phyloP scores from a whole-genome alignment of 2,888 invertebrate species.

The Tanytarsus gracilentus region DNA sequence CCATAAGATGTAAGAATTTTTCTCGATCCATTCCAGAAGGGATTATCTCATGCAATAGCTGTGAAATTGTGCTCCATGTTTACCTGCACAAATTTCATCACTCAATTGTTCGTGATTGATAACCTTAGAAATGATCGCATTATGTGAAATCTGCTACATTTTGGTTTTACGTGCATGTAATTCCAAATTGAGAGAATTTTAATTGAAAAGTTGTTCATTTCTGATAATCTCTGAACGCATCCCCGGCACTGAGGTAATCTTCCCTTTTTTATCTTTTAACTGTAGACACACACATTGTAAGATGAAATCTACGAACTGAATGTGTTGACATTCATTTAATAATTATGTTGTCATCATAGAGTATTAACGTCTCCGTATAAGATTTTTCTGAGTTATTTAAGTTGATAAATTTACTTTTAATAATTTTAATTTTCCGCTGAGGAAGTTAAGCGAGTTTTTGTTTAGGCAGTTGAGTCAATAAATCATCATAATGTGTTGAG shows the following conservation, averaged over 20 bases:
- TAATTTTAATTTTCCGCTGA: background rate
- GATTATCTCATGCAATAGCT: constrained; percentile 6
- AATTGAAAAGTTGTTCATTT: constrained; percentile 17
- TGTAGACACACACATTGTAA: background rate
- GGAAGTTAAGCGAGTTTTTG: background rate
- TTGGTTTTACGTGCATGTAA: background rate
- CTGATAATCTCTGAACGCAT: constrained; percentile 20
- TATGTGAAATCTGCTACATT: background rate
- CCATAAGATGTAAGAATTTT: background rate
- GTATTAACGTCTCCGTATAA: background rate
- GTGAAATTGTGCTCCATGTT: background rate
- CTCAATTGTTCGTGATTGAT: constrained; percentile 10
- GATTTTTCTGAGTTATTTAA: background rate
- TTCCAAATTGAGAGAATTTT: constrained; percentile 2
- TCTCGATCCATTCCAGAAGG: background rate
- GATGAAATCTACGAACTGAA: too few relatives aligned
- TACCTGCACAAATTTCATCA: constrained; percentile 19
- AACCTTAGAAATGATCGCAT: constrained; percentile 21
- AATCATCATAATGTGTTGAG: too few relatives aligned
- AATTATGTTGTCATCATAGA: constrained; percentile 28
- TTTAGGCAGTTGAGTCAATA: background rate
- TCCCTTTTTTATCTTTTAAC: background rate
- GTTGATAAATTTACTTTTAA: constrained; percentile 27
- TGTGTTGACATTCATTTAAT: constrained; percentile 22
- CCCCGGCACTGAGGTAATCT: background rate